Base-by-base conservation (phyloP, 2,888 invertebrate genomes). In the Watsonalla cultraria region DNA sequence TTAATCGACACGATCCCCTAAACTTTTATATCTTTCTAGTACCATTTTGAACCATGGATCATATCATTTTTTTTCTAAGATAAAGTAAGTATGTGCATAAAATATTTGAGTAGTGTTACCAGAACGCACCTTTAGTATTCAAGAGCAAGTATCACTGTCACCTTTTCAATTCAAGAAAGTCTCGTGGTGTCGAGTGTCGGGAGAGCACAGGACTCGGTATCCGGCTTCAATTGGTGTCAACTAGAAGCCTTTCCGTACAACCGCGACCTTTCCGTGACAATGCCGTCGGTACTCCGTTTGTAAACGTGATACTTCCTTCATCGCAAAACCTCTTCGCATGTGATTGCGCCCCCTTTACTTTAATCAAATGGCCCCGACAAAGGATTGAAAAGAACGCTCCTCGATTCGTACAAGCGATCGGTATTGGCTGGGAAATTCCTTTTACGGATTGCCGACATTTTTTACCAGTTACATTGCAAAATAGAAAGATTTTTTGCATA, bases 221-320 rank as follows among this genome's bases (percentile, higher is more conserved):
- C 82, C 84, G 78, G 80, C 69, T 78, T 72, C 79, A 74, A 84
- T 86, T 82, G 83, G 80, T 82, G 77, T 74, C 72, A 57, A 71
- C 79, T 81, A 80, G 77, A 70, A 80, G 72, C 72, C 68, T 73
- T 76, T 65, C 70, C 67, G 69, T 47, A 53, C 45, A 53, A 52
- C 50, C 33, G 39, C 58, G 62, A 62, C 58, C 58, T 64, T 56
- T 55, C 60, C 53, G 68, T 72, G 74, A 84, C 86, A 89, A 86
- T 86, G 80, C 82, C 80, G 81, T 82, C 91, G 91, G 91, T 79
- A 74, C 76, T 66, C 72, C 85, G 80, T 88, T 86, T 90, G 91
- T 87, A 87, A 87, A 91, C 79, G 86, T 82, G 91, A 91, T 91
- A 91, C 91, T 91, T 91, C 91, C 90, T 86, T 77, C 81, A 74